A percentile compares a stretch with the other conserved stretches of the same genome.
Conservation (phyloP, 2,113 vertebrate species). For the Terrapene triunguis region DNA sequence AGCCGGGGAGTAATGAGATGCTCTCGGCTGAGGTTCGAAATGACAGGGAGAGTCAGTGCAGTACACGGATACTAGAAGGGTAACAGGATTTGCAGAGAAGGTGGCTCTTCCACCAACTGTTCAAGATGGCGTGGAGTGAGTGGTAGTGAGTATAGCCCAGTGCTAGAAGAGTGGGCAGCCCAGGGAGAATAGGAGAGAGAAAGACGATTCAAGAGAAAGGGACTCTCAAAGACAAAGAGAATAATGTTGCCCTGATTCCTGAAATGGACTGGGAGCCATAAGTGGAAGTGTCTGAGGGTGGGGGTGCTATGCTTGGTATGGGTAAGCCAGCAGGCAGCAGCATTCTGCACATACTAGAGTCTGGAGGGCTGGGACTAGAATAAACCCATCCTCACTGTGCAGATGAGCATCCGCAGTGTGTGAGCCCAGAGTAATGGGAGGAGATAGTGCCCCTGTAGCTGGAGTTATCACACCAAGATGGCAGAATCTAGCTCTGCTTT, state of each 20-base stretch:
- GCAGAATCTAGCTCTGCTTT: background rate
- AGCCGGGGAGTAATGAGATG: background rate
- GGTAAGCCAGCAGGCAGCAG: fast-evolving
- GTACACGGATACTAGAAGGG: background rate
- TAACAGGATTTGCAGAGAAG: background rate
- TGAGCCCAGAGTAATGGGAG: background rate
- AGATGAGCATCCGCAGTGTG: background rate
- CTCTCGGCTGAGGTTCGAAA: background rate
- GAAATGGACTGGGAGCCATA: background rate
- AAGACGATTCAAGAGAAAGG: background rate
- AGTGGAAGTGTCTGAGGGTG: fast-evolving
- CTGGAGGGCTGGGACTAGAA: fast-evolving
- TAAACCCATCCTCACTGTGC: fast-evolving
- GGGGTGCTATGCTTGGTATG: background rate
- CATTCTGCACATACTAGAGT: background rate
- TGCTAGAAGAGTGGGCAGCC: background rate
- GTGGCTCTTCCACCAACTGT: background rate
- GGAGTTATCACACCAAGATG: background rate
- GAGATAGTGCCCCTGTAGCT: background rate
- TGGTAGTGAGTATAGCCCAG: background rate
- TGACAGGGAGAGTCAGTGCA: background rate
- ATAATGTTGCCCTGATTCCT: background rate
- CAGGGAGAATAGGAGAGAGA: background rate
- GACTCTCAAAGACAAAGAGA: background rate
- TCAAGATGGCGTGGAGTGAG: background rate